These are phyloP conservation scores for Hyposoter didymator DNA, from an alignment of 2,888 invertebrate species.

Conservation along the genomic window DNA sequence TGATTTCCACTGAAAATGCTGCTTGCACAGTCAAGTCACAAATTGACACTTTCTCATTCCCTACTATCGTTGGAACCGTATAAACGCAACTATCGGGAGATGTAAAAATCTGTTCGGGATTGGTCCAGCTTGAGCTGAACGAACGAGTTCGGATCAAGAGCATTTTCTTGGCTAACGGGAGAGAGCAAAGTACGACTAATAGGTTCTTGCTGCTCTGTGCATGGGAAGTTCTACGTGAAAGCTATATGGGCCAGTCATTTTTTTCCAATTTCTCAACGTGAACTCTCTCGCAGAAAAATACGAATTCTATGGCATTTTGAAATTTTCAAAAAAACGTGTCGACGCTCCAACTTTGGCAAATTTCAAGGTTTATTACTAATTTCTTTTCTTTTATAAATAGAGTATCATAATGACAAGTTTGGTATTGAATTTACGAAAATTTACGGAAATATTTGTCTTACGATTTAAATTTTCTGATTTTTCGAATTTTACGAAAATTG, in stretches of 20 bases:
- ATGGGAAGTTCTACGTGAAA: background rate
- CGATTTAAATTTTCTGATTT: no score
- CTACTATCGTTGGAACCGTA: slow-evolving; percentile 1
- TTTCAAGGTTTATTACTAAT: no score
- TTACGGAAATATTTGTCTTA: no score
- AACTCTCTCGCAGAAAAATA: no score
- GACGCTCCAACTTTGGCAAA: no score
- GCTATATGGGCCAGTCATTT: background rate
- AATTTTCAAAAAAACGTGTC: no score
- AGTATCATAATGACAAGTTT: no score
- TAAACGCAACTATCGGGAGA: slow-evolving; percentile 7
- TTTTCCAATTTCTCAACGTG: background rate
- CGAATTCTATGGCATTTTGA: no score
- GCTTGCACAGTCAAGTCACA: background rate
- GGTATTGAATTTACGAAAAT: no score
- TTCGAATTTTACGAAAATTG: no score
- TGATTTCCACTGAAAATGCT: background rate
- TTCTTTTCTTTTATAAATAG: no score
- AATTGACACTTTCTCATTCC: slow-evolving; percentile 1
- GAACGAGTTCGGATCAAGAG: slow-evolving; percentile 5
- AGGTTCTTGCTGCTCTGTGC: slow-evolving; percentile 6
- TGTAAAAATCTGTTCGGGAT: slow-evolving; percentile 16
- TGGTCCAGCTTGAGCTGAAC: background rate
- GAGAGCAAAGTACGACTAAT: slow-evolving; percentile 45
- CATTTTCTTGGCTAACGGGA: slow-evolving; percentile 38